phyloP scores from a whole-genome alignment of 2,113 vertebrate genomes.

The Oryzias celebensis region DNA sequence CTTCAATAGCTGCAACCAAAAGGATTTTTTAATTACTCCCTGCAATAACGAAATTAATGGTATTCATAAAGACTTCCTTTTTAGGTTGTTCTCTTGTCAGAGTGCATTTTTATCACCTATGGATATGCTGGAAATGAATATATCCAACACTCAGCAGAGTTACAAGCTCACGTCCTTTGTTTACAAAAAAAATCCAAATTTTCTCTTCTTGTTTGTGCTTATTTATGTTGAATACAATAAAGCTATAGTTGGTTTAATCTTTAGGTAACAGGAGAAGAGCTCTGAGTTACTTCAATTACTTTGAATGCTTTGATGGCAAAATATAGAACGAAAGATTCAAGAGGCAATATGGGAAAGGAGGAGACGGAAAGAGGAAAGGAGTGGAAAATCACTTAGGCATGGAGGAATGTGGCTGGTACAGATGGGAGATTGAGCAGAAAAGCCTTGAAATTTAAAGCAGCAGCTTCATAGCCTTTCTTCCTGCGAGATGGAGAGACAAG shows the following conservation, averaged over 20 bases:
- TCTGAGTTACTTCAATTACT: not conserved
- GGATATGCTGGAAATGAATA: not conserved
- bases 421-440: slow-evolving; percentile 59
- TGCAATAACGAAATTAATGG: slow-evolving; percentile 49
- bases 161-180: not conserved
- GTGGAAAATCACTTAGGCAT: slow-evolving; percentile 55
- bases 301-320: not conserved
- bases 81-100: slow-evolving; percentile 9
- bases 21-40: slow-evolving; percentile 51
- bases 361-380: slow-evolving; percentile 36
- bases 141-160: not conserved
- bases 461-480: slow-evolving; percentile 54
- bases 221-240: not conserved
- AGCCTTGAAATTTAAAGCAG: slow-evolving; percentile 68
- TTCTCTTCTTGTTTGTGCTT: not conserved
- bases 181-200: no score
- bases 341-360: slow-evolving; percentile 42
- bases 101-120: not conserved
- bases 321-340: slow-evolving; percentile 18
- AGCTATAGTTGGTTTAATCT: no score
- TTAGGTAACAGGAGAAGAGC: no score
- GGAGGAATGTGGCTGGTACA: slow-evolving; percentile 55
- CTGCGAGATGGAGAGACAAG: slow-evolving; percentile 40
- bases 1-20: slow-evolving; percentile 60
- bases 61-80: slow-evolving; percentile 35